Evolutionary conservation across 2,888 invertebrate species (phyloP), one percentile per base, ranked within the genome.

Genomic region (Atrina japonica): DNA sequence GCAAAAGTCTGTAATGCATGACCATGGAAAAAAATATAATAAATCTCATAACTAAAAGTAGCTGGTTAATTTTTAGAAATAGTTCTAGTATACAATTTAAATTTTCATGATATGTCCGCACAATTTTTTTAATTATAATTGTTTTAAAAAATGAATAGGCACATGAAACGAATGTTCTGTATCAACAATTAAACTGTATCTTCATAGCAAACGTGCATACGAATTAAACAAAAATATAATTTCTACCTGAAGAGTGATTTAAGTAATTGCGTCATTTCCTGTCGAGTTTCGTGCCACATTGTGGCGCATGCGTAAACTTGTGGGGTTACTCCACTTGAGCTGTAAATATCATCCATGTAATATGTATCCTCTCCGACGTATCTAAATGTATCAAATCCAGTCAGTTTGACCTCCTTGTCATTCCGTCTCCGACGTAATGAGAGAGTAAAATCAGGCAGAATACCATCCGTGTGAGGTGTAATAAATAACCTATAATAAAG

Each of bases 241-340:
- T 21, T 45, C 27, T 74, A 87, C 87, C 86, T 88, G 68, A 91
- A 84, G 83, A 98, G 94, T 66, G 97, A 97, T 91, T 96, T 96
- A 76, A 98, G 93, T 89, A 97, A 95, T 88, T 96, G 85, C n/a
- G 85, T 86, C 85, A 86, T 86, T 77, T 86, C 86, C 71, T 97
- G 97, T 90, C 95, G 95, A 25, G 97, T 99, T 92, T 99, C 99
- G 92, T 99, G 99, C 99, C 99, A 99, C 99, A 99, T 99, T 82
- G 99, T 99, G 58, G 96, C 96, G 91, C 99, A 99, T 47, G 97
- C 96, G 90, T 96, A 99, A 82, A 99, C 97, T 90, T 81, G 83
- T 21, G 86, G 86, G 29, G 79, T 77, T 6, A 79, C 74, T 56
- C 78, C 76, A 43, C 68, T 58, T 0, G 70, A 64, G 16, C 64